A percentile compares a stretch with the other conserved stretches of the same genome.
Conservation (phyloP, 2,113 vertebrate species). For the Anguilla japonica region DNA sequence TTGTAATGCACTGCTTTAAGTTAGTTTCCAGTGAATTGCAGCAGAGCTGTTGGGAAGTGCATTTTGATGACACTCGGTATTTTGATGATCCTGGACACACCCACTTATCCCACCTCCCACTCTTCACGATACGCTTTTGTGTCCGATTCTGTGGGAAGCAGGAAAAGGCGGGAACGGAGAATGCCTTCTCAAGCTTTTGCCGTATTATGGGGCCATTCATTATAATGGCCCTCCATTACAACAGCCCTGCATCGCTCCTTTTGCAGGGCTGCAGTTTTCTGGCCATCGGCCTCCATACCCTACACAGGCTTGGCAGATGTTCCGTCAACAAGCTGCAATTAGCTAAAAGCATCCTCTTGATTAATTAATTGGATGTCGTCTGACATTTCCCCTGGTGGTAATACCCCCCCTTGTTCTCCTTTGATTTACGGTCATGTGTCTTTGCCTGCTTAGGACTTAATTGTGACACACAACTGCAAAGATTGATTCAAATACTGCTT, state of each 20-base stretch:
- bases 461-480: background rate
- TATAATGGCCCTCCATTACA: too few species aligned
- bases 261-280: background rate
- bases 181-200: background rate
- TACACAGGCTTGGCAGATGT: slow-evolving; percentile 2
- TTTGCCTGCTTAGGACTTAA: background rate
- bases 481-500: background rate
- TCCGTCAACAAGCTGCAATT: background rate
- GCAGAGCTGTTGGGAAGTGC: background rate
- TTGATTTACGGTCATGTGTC: background rate
- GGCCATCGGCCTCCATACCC: background rate
- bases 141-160: background rate
- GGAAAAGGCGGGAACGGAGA: background rate
- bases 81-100: background rate
- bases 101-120: too few species aligned
- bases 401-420: background rate
- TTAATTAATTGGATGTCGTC: background rate
- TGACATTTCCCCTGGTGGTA: background rate
- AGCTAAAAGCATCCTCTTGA: slow-evolving; percentile 8
- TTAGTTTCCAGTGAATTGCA: background rate
- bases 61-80: background rate
- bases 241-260: too few species aligned
- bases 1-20: background rate
- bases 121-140: background rate
- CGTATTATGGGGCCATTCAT: too few species aligned